Evolutionary conservation across 2,113 vertebrate species (phyloP), one percentile per base, ranked within the genome.

Genomic region (Notechis scutatus): DNA sequence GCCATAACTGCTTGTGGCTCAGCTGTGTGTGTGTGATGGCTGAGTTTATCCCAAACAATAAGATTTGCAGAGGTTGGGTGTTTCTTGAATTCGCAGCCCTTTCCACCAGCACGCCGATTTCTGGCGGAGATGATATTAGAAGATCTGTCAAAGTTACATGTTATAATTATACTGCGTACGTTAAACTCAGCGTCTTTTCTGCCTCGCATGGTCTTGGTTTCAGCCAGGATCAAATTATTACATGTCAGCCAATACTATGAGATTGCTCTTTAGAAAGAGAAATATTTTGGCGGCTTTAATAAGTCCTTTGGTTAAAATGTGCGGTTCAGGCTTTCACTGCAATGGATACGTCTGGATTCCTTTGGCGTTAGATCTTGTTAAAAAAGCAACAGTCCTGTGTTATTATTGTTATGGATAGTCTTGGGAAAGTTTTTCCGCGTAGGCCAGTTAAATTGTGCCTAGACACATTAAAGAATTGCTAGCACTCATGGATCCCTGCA

Each of bases 231-330:
- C 21, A 2, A 59, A 85, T 85, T 50, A 47, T 55, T 56, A 85
- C 8, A 59, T 89, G 47, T 45, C 18, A 93, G 93, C 20, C 47
- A 50, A 57, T 5, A 56, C 50, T 0, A 0, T 18, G 5, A 90
- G 23, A 81, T 29, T 42, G 2, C 10, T 90, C 64, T 94, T 93
- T 87, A 89, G 87, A 64, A 91, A 86, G 29, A 91, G 92, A 94
- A 54, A 14, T 23, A 87, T 69, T 91, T 92, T 52, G 57, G 64
- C 57, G 85, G 5, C 85, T 91, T 91, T 61, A 59, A 0, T 15
- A 92, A 52, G 14, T 59, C 21, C 6, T 91, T 85, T 42, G 89
- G n/a, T 42, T 45, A 92, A 74, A 69, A 4, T 10, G 3, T 0
- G 0, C 12, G 64, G 29, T 56, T 91, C 55, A 42, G 39, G 39